Percentiles rank a stretch among this genome's conserved stretches.
phyloP scores from a whole-genome alignment of 2,113 vertebrate species.

The Odobenus rosmarus region DNA sequence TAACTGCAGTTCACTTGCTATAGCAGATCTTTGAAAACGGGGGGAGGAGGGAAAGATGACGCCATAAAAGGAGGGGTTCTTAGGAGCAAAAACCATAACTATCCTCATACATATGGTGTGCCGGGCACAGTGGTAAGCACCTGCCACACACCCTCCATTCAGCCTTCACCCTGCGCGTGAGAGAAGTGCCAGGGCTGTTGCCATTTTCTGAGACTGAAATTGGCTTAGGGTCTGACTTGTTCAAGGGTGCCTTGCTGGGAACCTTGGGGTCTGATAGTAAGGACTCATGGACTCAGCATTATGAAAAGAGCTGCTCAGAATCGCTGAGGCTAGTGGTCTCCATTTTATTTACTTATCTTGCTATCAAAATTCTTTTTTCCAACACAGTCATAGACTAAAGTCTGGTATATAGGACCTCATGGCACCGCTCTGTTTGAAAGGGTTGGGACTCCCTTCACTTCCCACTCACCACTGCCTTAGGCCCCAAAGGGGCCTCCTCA shows the following conservation, averaged over 20 bases:
- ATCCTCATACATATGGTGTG: not conserved
- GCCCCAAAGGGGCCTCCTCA: not conserved
- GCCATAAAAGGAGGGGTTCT: not conserved
- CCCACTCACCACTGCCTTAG: not conserved
- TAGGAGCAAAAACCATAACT: not conserved
- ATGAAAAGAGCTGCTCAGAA: not conserved
- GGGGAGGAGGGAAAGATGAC: not conserved
- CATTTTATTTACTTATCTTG: slow-evolving; percentile 21
- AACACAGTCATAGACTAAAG: not conserved
- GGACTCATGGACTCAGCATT: not conserved
- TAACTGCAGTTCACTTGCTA: not conserved
- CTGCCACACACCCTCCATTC: not conserved
- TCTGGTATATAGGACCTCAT: not conserved
- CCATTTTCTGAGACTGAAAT: not conserved
- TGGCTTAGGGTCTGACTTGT: not conserved
- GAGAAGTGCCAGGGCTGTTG: not conserved
- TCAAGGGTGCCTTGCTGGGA: not conserved
- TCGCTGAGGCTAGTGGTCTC: not conserved
- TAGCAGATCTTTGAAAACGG: not conserved
- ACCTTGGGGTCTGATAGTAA: not conserved
- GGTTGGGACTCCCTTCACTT: not conserved
- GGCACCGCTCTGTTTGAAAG: not conserved
- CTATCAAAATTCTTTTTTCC: not conserved
- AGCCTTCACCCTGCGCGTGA: not conserved
- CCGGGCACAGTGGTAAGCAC: not conserved